phyloP scores from a whole-genome alignment of 2,888 invertebrate genomes.

The Hymenopus coronatus region DNA sequence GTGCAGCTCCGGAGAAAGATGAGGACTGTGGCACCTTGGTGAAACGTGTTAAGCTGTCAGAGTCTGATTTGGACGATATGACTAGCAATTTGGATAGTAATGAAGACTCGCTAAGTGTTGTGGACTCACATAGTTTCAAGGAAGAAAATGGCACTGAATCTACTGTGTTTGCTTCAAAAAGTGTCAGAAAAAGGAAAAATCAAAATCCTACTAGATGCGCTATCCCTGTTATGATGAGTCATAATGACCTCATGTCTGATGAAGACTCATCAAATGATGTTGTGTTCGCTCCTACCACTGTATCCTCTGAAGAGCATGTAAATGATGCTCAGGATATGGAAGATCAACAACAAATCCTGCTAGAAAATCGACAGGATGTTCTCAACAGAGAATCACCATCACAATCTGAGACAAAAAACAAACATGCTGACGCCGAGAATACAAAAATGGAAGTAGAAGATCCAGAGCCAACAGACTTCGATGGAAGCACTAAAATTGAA shows the following conservation, averaged over 20 bases:
- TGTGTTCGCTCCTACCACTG: slow-evolving; percentile 46
- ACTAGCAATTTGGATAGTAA: slow-evolving; percentile 63
- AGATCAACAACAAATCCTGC: slow-evolving; percentile 31
- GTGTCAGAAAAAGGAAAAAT: slow-evolving; percentile 81
- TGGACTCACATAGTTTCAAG: slow-evolving; percentile 52
- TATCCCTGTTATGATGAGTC: slow-evolving; percentile 50
- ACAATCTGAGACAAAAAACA: background rate
- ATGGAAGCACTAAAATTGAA: background rate
- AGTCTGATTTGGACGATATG: slow-evolving; percentile 55
- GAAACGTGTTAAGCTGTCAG: slow-evolving; percentile 58
- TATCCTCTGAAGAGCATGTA: slow-evolving; percentile 39
- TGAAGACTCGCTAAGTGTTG: slow-evolving; percentile 57
- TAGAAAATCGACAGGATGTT: slow-evolving; percentile 22
- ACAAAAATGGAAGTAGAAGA: slow-evolving; percentile 24
- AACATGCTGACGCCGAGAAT: slow-evolving; percentile 9
- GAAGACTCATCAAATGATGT: slow-evolving; percentile 61
- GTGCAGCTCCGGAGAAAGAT: slow-evolving; percentile 53
- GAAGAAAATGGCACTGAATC: slow-evolving; percentile 51
- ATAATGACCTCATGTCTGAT: slow-evolving; percentile 55
- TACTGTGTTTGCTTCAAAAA: slow-evolving; percentile 45
- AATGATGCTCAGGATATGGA: slow-evolving; percentile 42
- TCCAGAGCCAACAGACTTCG: slow-evolving; percentile 13
- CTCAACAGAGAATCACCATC: slow-evolving; percentile 7
- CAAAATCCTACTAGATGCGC: slow-evolving; percentile 82
- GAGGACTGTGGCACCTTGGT: slow-evolving; percentile 64